Base-by-base conservation (phyloP, 2,797 vertebrate genomes). In the Astyanax mexicanus region DNA sequence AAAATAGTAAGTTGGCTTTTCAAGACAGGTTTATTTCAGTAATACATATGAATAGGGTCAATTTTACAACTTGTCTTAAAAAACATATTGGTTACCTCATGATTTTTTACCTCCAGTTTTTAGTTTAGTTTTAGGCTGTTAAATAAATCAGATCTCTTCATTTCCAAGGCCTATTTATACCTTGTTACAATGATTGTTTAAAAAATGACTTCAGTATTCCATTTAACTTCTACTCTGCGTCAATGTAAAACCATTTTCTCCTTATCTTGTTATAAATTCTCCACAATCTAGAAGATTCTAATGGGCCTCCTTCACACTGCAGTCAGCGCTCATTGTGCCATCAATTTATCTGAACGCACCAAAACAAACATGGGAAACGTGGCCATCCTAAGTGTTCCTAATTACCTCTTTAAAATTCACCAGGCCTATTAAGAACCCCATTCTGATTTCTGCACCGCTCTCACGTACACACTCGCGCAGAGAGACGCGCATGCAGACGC, bases 361-460 rank as follows among this genome's bases (percentile, higher is more conserved):
- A 73, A 73, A 89, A 90, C 88, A 89, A 84, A 89, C 84, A 89
- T 82, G 85, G 83, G 87, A 68, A 73, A 79, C 86, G 84, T 71
- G 85, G 84, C 87, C 86, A 87, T 85, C 83, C 75, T 86, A 89
- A 89, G 83, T 83, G 85, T 66, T 66, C 83, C 85, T 92, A 91
- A 92, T 92, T 90, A 87, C 85, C 85, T 87, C 86, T 89, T 90
- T 87, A 88, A 90, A 91, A 91, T 83, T 85, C 83, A 23, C 52
- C 83, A 83, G 84, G 84, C 60, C 79, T 69, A 73, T 85, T 86
- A 82, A 75, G 76, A 72, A 69, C 77, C 69, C 54, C 25, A 29
- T 83, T 77, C 69, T 62, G 84, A 74, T 86, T 84, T 84, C 86
- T 86, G 82, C 86, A 81, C 88, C 23, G 40, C 25, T 15, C 54